Base-by-base conservation (phyloP, 2,888 invertebrate species). In the Rhagonycha fulva region DNA sequence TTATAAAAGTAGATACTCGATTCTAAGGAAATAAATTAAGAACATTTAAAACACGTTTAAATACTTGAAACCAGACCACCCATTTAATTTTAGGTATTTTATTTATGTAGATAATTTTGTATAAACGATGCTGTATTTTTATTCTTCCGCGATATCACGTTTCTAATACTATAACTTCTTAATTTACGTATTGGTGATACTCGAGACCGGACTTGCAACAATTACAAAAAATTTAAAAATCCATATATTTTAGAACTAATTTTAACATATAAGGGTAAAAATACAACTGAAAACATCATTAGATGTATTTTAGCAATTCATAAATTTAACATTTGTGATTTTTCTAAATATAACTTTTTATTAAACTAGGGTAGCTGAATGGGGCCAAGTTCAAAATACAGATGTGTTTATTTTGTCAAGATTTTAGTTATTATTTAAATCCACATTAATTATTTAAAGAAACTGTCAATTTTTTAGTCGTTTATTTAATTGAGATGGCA, bases 351-450 rank as follows among this genome's bases (percentile, higher is more conserved):
- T 76, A 76, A 61, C 26, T 26, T 12, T 30, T 60, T 62, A 71
- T 77, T 71, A 62, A 72, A 72, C 75, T 71, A 28, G 78, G 76
- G 78, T 74, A 62, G 68, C 30, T 74, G 47, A 76, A 76, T 68
- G 74, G 74, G 78, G 76, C 75, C 78, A 76, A 78, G 76, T 76
- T 78, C 74, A 71, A 68, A 74, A 68, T 63, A 63, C 76, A 74
- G 76, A 76, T 76, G 76, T 68, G 11, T 47, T 62, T 28, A n/a
- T 47, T 32, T 62, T 23, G 32, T 19, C 26, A 61, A 62, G 12
- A n/a, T n/a, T 47, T 47, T 2, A 47, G n/a, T 47, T 47, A 47
- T 47, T 47, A 47, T 47, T 47, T 47, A 47, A 47, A 47, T 47
- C 47, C 7, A 7, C n/a, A 47, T 47, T 47, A 7, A 47, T 47